Evolutionary conservation across 1,140 invertebrate species (phyloP).

Genomic region (Tetranychus urticae): DNA sequence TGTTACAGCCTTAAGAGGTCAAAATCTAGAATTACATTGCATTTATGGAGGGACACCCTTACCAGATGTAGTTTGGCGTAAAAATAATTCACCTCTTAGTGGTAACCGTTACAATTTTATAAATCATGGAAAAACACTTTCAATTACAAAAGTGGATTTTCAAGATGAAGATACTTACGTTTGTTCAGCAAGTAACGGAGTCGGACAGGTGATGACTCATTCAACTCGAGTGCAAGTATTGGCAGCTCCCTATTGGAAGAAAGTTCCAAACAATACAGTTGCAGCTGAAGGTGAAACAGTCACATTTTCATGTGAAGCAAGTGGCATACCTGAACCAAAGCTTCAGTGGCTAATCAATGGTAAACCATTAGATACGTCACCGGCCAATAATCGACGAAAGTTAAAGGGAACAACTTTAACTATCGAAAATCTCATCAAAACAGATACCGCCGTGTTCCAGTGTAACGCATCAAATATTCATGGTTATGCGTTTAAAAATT

Average conservation of each 20-base stretch:
- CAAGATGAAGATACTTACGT: slow-evolving; percentile 60
- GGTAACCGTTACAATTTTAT: slow-evolving; percentile 42
- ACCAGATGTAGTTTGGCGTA: slow-evolving; percentile 40
- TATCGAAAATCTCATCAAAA: slow-evolving; percentile 54
- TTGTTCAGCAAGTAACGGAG: slow-evolving; percentile 72
- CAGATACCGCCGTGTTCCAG: slow-evolving; percentile 89
- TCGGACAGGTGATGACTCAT: slow-evolving; percentile 52
- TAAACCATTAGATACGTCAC: slow-evolving; percentile 47
- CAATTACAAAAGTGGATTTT: slow-evolving; percentile 58
- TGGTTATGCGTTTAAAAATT: slow-evolving; percentile 93
- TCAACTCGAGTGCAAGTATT: slow-evolving; percentile 55
- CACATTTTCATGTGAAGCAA: slow-evolving; percentile 61
- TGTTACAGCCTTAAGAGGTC: slow-evolving; percentile 53
- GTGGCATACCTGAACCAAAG: slow-evolving; percentile 60
- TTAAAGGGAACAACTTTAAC: slow-evolving; percentile 39
- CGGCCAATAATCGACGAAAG: slow-evolving; percentile 39
- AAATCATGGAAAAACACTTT: slow-evolving; percentile 74
- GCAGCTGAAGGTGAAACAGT: slow-evolving; percentile 73
- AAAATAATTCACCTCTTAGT: slow-evolving; percentile 31
- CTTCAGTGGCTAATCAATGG: slow-evolving; percentile 96
- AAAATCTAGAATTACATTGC: slow-evolving; percentile 33
- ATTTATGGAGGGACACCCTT: slow-evolving; percentile 21
- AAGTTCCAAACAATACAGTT: slow-evolving; percentile 65
- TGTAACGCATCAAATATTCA: slow-evolving; percentile 96
- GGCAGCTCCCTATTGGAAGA: slow-evolving; percentile 71